Conservation (phyloP, 2,888 invertebrate genomes). For the Myopa testacea region DNA sequence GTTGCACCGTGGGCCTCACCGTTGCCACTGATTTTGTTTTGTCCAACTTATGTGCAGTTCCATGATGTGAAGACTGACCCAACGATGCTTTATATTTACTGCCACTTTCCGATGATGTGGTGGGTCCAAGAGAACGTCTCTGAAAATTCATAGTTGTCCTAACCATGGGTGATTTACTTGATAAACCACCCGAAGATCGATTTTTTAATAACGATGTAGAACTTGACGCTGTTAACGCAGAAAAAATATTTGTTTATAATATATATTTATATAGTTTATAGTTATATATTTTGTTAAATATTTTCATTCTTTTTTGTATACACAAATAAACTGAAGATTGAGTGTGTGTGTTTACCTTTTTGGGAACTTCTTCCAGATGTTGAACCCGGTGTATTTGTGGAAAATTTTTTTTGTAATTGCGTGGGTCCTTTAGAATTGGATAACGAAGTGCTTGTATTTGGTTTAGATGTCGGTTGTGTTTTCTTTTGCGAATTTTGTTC, state of each 20-base stretch:
- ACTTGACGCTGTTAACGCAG: not conserved
- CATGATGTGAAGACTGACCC: not conserved
- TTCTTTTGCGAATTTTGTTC: constrained; percentile 31
- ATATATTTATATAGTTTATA: not conserved
- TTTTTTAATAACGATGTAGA: constrained; percentile 5
- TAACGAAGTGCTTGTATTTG: not conserved
- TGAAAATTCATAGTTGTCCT: not conserved
- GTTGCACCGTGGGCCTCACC: constrained; percentile 48
- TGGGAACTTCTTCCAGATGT: not conserved
- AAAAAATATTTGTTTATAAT: not conserved
- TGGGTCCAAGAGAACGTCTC: not conserved
- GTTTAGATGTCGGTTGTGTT: not conserved
- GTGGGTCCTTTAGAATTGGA: not conserved
- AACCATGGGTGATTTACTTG: not conserved
- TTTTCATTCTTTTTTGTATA: not conserved
- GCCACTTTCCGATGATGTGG: not conserved
- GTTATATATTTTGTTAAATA: not conserved
- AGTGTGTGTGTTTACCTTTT: constrained; percentile 1
- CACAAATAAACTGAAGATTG: too few species aligned
- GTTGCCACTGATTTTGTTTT: constrained; percentile 48
- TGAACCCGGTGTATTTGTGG: constrained; percentile 8
- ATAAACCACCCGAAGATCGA: constrained; percentile 8
- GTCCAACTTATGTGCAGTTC: not conserved
- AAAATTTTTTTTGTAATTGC: constrained; percentile 11
- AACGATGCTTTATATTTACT: not conserved